phyloP scores from a whole-genome alignment of 2,113 vertebrate species.

The Hystrix brachyura region DNA sequence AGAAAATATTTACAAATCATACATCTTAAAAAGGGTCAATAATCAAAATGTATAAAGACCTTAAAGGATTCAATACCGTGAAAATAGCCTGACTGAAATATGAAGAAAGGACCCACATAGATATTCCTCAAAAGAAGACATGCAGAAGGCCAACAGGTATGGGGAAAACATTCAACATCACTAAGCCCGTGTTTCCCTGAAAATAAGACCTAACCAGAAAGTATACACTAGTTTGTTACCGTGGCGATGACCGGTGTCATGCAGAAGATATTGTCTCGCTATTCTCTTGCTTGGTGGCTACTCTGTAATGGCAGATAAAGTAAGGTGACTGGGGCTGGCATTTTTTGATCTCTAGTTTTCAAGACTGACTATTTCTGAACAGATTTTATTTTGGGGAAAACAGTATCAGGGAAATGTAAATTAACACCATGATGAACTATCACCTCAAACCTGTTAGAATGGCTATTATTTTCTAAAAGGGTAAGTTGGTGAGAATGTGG shows the following conservation, averaged over 20 bases:
- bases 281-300: background rate
- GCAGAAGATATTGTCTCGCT: background rate
- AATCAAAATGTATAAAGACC: background rate
- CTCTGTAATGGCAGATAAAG: background rate
- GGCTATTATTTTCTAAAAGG: background rate
- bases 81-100: too few species aligned
- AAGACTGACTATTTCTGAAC: background rate
- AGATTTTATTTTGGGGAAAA: background rate
- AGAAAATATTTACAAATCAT: background rate
- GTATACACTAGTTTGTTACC: background rate
- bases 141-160: too few species aligned
- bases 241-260: background rate
- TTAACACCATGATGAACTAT: background rate
- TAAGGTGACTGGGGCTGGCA: background rate
- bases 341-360: background rate
- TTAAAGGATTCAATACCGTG: too few species aligned
- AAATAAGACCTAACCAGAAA: background rate
- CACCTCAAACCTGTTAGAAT: background rate
- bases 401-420: background rate
- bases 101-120: too few species aligned
- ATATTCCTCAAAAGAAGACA: too few species aligned
- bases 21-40: background rate
- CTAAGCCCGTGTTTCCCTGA: too few species aligned
- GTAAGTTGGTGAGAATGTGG: background rate
- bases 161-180: too few species aligned